These are phyloP conservation scores for Diarsia dahlii DNA, from an alignment of 2,888 invertebrate species.

Conservation along the genomic window DNA sequence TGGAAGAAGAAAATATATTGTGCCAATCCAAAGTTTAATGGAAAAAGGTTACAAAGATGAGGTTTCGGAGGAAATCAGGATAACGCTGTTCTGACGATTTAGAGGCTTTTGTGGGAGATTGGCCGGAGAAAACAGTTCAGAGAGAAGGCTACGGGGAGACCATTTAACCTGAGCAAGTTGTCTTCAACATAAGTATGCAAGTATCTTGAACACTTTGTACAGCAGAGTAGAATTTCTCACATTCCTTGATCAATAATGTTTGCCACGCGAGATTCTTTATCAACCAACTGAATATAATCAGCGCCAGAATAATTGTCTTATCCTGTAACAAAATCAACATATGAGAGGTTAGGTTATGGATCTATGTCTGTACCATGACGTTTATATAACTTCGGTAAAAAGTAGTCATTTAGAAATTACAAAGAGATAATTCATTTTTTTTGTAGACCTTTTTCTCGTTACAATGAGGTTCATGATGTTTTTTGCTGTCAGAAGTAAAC, in stretches of 20 bases:
- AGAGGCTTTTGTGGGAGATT: background rate
- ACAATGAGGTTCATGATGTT: background rate
- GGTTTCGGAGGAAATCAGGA: background rate
- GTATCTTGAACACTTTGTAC: constrained; percentile 25
- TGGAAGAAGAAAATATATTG: too few species aligned
- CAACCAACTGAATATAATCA: constrained; percentile 5
- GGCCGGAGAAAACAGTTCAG: background rate
- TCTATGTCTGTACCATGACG: too few species aligned
- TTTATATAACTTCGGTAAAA: too few species aligned
- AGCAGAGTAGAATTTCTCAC: constrained; percentile 43
- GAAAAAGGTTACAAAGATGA: too few species aligned
- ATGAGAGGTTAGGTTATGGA: background rate
- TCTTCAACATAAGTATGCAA: constrained; percentile 30
- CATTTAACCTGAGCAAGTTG: background rate
- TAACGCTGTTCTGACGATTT: background rate
- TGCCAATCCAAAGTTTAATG: too few species aligned
- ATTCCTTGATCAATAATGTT: constrained; percentile 8
- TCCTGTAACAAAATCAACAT: background rate
- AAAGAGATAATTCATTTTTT: too few species aligned
- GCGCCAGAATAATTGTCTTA: background rate
- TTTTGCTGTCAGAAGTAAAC: background rate
- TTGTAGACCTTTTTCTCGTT: background rate
- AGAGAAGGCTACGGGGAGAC: too few species aligned
- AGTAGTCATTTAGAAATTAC: too few species aligned
- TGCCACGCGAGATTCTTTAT: constrained; percentile 10